These are phyloP conservation scores for Salpingus planirostris DNA, from an alignment of 2,888 invertebrate genomes.

Conservation along the genomic window DNA sequence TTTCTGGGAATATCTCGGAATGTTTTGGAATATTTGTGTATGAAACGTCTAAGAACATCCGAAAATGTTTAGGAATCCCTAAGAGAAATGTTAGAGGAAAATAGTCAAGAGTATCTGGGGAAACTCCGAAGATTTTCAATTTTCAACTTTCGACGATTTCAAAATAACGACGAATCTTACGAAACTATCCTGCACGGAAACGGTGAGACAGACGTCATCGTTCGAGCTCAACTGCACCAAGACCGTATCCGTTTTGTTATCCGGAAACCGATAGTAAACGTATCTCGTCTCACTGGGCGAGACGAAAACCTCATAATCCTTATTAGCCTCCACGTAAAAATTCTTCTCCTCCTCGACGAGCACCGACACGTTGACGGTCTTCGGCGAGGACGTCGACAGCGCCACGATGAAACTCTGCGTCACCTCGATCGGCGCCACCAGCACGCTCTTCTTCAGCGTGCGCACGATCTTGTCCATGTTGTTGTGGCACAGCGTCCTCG, in stretches of 20 bases:
- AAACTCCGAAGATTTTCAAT: conserved; percentile 1
- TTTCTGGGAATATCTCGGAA: too few relatives aligned
- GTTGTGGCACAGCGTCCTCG: conserved; percentile 55
- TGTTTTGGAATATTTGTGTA: too few relatives aligned
- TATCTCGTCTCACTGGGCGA: conserved; percentile 51
- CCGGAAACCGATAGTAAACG: conserved; percentile 48
- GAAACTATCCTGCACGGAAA: conserved; percentile 69
- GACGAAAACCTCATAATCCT: conserved; percentile 40
- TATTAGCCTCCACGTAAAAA: conserved; percentile 47
- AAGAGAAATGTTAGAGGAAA: too few relatives aligned
- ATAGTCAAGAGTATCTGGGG: conserved; percentile 2
- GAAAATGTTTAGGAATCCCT: too few relatives aligned
- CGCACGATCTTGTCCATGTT: conserved; percentile 27
- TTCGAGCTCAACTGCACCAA: conserved; percentile 56
- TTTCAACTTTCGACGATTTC: conserved; percentile 3
- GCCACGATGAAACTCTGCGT: conserved; percentile 19
- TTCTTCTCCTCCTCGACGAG: conserved; percentile 49
- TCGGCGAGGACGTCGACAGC: conserved; percentile 48
- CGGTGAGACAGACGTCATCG: conserved; percentile 62
- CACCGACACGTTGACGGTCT: conserved; percentile 50
- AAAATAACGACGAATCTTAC: conserved; percentile 45
- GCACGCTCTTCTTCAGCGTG: conserved; percentile 4
- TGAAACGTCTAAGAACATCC: too few relatives aligned
- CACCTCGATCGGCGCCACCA: not conserved
- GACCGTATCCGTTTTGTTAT: conserved; percentile 38